Evolutionary conservation across 2,797 vertebrate species (phyloP).

Genomic region (Menidia menidia): DNA sequence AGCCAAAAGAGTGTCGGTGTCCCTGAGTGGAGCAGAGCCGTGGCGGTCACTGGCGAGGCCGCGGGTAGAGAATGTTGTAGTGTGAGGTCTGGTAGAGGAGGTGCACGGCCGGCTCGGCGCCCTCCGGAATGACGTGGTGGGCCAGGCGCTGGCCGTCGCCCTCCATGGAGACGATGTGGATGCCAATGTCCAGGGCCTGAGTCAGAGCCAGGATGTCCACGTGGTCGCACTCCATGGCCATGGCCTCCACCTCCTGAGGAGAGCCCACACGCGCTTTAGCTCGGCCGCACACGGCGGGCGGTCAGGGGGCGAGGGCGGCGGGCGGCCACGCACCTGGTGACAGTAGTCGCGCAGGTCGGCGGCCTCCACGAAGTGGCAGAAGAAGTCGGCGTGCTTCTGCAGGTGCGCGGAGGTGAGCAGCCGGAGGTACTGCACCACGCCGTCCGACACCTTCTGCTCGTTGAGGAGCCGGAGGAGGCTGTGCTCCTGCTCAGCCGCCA

Average conservation of each 20-base stretch:
- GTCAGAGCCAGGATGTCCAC: constrained; percentile 86
- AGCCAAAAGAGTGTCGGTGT: constrained; percentile 24
- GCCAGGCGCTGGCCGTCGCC: constrained; percentile 73
- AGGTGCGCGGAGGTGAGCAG: constrained; percentile 88
- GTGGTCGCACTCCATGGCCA: constrained; percentile 85
- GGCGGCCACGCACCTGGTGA: constrained; percentile 78
- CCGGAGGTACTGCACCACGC: constrained; percentile 85
- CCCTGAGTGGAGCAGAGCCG: constrained; percentile 46
- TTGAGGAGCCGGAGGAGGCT: constrained; percentile 84
- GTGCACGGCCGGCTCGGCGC: constrained; percentile 72
- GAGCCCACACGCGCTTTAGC: constrained; percentile 2
- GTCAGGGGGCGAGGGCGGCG: constrained; percentile 50
- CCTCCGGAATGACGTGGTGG: constrained; percentile 85
- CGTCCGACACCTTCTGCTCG: constrained; percentile 80
- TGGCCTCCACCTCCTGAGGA: constrained; percentile 83
- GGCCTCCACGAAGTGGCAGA: constrained; percentile 86
- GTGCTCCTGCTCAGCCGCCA: constrained; percentile 73
- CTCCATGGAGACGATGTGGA: constrained; percentile 83
- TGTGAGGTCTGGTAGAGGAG: constrained; percentile 85
- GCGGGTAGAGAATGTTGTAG: constrained; percentile 83
- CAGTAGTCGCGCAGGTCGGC: constrained; percentile 85
- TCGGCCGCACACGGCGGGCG: too few relatives aligned
- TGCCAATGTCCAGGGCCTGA: constrained; percentile 80
- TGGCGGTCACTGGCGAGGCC: constrained; percentile 38
- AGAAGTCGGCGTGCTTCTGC: constrained; percentile 84